These are phyloP conservation scores for Ptychochromis oligacanthus DNA, from an alignment of 2,113 vertebrate genomes.

Conservation along the genomic window DNA sequence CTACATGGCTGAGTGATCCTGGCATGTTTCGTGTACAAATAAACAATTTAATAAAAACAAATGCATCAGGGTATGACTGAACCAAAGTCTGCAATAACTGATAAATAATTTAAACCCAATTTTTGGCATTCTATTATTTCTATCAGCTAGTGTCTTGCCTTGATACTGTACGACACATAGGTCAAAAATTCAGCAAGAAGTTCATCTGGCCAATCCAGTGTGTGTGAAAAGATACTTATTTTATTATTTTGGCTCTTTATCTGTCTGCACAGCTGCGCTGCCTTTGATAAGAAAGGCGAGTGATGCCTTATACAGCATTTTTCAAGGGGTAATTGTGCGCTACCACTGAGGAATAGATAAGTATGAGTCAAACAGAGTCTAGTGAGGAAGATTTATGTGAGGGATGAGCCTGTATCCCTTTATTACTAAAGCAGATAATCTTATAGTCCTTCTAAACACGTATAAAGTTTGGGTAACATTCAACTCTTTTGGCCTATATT, in stretches of 20 bases:
- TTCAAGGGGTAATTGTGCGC: conserved; percentile 61
- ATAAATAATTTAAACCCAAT: background rate
- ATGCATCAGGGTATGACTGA: background rate
- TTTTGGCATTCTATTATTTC: conserved; percentile 3
- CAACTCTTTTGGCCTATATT: conserved; percentile 25
- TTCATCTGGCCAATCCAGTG: conserved; percentile 41
- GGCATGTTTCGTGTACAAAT: background rate
- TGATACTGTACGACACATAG: conserved; percentile 12
- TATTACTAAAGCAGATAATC: conserved; percentile 37
- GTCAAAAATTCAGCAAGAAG: conserved; percentile 45
- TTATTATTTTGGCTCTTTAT: conserved; percentile 62
- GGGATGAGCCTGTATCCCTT: conserved; percentile 50
- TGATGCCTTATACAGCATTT: conserved; percentile 60
- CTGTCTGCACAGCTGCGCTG: conserved; percentile 61
- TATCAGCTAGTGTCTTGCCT: conserved; percentile 23
- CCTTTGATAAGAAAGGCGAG: conserved; percentile 61
- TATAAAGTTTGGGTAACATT: conserved; percentile 24
- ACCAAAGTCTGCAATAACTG: background rate
- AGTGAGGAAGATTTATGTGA: conserved; percentile 45
- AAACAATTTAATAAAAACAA: background rate
- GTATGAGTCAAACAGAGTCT: conserved; percentile 49
- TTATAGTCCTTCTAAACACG: conserved; percentile 28
- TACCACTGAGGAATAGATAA: conserved; percentile 65
- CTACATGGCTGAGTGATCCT: background rate
- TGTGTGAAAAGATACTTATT: conserved; percentile 49